These are phyloP conservation scores for Xiphorhynchus erythropygius DNA, from an alignment of 2,797 vertebrate species.

Conservation along the genomic window DNA sequence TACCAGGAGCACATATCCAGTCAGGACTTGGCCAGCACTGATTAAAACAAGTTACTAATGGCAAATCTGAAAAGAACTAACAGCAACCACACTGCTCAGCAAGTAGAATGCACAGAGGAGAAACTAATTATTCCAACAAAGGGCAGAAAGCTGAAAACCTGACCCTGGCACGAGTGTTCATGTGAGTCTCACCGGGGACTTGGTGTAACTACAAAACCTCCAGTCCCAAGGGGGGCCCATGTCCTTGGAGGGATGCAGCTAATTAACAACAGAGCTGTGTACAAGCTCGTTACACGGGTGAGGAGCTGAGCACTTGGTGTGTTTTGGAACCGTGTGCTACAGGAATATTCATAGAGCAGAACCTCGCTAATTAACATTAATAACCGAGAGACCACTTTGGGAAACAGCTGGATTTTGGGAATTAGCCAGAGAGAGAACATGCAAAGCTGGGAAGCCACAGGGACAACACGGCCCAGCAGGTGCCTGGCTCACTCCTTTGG, in stretches of 20 bases:
- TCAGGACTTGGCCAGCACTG: neutral
- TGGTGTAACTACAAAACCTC: neutral
- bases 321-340: neutral
- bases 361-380: neutral
- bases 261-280: neutral
- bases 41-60: neutral
- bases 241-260: neutral
- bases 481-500: neutral
- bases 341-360: neutral
- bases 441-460: neutral
- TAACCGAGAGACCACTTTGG: neutral
- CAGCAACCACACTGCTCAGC: neutral
- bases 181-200: fast-evolving
- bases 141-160: neutral
- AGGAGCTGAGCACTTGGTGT: neutral
- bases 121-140: neutral
- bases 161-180: fast-evolving
- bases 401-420: neutral
- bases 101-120: neutral
- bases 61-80: neutral
- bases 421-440: neutral
- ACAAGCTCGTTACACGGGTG: neutral
- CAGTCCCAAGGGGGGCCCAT: neutral
- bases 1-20: neutral
- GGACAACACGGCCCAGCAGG: neutral